Base-by-base conservation (phyloP, 2,797 vertebrate species). In the Paramormyrops hopkinsi region DNA sequence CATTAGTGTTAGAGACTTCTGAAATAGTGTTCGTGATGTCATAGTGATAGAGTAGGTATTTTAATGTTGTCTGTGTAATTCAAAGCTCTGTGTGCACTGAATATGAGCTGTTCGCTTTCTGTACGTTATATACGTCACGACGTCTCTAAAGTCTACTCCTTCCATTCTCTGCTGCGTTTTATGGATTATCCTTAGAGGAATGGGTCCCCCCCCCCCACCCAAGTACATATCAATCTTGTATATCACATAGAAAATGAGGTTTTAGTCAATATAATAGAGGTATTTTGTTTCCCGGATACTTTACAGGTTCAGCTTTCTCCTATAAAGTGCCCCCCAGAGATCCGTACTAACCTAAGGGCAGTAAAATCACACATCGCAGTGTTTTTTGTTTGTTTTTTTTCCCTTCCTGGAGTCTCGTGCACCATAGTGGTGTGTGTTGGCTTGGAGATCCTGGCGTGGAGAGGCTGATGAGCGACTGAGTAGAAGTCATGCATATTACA, bases 1-100 rank as follows among this genome's bases (percentile, higher is more conserved):
- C 19, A 48, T 93, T 92, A 73, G 33, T 90, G 89, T 90, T 92
- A 90, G 89, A 90, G 89, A 92, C 65, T 48, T 73, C 46, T 91
- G 89, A 92, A 91, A 91, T 89, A 84, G 56, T 48, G 14, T 69
- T 22, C 9, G 54, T 87, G 29, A n/a, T 59, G 54, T 33, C 14
- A 29, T 25, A 69, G 41, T 22, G 33, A 5, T 65, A 69, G 37
- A 25, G 41, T 88, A 65, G 33, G 29, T 69, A 62, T 22, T 51
- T 51, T 51, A 51, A 85, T 73, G 48, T 48, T 29, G 48, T 85
- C 14, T 56, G 29, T 86, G 84, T 86, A 86, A 86, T 54, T 50
- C 44, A 86, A 73, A 53, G 48, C 22, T 69, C 25, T 88, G 82
- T 33, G 87, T 54, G 82, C 62, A 88, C 83, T 79, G 76, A 51